Percentiles rank a stretch among this genome's conserved stretches.
Conservation (phyloP, 2,113 vertebrate genomes). For the Hystrix brachyura region DNA sequence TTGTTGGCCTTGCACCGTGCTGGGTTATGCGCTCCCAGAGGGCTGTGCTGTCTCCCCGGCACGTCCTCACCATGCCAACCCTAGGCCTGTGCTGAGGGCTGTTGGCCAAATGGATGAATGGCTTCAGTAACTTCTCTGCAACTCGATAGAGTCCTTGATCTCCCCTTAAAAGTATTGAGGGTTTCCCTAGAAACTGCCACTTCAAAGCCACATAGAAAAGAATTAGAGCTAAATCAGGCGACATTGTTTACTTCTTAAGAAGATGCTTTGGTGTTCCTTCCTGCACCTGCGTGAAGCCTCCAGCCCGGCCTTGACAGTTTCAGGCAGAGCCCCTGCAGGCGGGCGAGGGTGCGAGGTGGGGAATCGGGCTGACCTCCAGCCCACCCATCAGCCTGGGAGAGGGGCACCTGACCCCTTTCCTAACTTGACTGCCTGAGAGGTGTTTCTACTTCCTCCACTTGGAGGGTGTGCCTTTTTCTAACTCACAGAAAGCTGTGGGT, state of each 20-base stretch:
- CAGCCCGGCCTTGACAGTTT: neutral
- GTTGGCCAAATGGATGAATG: too few species aligned
- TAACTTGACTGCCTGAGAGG: neutral
- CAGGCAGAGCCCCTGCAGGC: neutral
- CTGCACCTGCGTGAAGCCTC: slow-evolving; percentile 60
- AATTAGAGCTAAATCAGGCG: slow-evolving; percentile 64
- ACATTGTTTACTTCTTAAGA: slow-evolving; percentile 68
- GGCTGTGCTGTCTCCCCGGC: accelerated
- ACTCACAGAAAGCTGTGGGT: neutral
- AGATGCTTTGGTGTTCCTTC: slow-evolving; percentile 64
- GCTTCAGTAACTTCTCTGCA: neutral
- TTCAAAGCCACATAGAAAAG: slow-evolving; percentile 74
- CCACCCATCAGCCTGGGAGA: too few species aligned
- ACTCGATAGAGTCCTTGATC: neutral
- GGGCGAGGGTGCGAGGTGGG: accelerated
- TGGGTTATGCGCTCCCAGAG: neutral
- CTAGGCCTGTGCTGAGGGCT: neutral
- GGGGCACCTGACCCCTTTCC: neutral
- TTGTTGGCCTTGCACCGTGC: neutral
- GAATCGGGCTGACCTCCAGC: neutral
- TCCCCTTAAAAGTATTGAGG: slow-evolving; percentile 27
- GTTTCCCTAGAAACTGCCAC: slow-evolving; percentile 77
- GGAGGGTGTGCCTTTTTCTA: neutral
- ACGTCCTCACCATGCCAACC: accelerated
- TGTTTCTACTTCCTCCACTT: neutral